Evolutionary conservation across 2,888 invertebrate genomes (phyloP), one percentile per base, ranked within the genome.

Genomic region (Melanargia galathea): DNA sequence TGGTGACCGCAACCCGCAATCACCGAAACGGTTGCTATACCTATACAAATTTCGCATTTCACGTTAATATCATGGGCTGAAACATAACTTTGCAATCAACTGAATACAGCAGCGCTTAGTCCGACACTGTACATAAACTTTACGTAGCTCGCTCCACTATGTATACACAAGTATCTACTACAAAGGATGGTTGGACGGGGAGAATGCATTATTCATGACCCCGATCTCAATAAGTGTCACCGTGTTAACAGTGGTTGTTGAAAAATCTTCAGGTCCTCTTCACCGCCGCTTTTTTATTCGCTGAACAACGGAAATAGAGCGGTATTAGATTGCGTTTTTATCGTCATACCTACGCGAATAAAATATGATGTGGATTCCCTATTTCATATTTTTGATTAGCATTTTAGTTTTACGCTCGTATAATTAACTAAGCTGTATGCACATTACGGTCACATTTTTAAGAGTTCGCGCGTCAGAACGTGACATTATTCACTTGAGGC

Each of bases 181-280:
- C 56, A 62, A 64, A 55, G 54, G 60, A 49, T 43, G 40, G 57
- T 62, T 62, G 57, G 51, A 54, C 48, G 48, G 55, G 57, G 52
- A 63, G 48, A 66, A 76, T 86, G 75, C 76, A 84, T 84, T 76
- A 84, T 84, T 85, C 82, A 84, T 79, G 73, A 63, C 65, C 62
- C 71, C 77, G 76, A 74, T 74, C 75, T 75, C 78, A 84, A 83
- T 84, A 84, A 82, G 76, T 81, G 83, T 79, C 81, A 76, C 75
- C 65, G 73, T 77, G 80, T 81, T 79, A 77, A 82, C 81, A 79
- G 72, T 71, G 70, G 70, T 73, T 74, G 73, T 73, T 75, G 72
- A 75, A 80, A 57, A 78, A 77, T 68, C 69, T 73, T 75, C 70
- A 73, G 75, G 73, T 71, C 56, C 66, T 64, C 72, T 70, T 69